Conservation (phyloP, 2,888 invertebrate genomes). For the Eupithecia exiguata region DNA sequence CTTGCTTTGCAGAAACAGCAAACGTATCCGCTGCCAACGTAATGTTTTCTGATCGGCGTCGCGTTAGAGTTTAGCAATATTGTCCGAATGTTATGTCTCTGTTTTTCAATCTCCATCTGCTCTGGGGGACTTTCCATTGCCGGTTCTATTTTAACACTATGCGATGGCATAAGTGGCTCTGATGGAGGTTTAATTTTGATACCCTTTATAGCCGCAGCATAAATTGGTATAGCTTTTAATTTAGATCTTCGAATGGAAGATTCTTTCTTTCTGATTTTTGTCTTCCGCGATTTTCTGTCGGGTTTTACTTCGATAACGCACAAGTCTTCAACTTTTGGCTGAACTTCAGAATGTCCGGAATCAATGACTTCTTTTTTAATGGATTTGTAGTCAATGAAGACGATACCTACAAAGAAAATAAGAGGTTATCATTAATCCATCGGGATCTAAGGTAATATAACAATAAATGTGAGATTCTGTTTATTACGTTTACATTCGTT, state of each 20-base stretch:
- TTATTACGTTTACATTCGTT: background rate
- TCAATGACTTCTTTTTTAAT: slow-evolving; percentile 27
- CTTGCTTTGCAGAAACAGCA: slow-evolving; percentile 60
- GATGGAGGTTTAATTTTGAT: slow-evolving; percentile 15
- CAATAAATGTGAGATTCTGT: background rate
- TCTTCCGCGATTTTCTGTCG: slow-evolving; percentile 33
- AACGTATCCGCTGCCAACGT: slow-evolving; percentile 52
- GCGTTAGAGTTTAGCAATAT: slow-evolving; percentile 54
- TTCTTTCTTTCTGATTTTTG: slow-evolving; percentile 6
- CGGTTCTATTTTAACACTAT: slow-evolving; percentile 6
- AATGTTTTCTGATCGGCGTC: slow-evolving; percentile 55
- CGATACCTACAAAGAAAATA: slow-evolving; percentile 34
- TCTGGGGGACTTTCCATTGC: slow-evolving; percentile 1
- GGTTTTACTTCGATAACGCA: background rate
- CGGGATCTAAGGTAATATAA: slow-evolving; percentile 1
- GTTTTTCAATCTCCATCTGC: slow-evolving; percentile 25
- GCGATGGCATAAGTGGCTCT: background rate
- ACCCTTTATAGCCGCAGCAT: background rate
- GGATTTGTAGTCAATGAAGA: slow-evolving; percentile 18
- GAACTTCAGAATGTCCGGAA: slow-evolving; percentile 48
- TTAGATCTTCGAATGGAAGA: slow-evolving; percentile 6
- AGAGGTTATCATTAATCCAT: slow-evolving; percentile 26
- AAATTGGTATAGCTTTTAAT: slow-evolving; percentile 7
- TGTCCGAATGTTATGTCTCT: slow-evolving; percentile 44
- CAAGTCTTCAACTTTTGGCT: slow-evolving; percentile 21